phyloP scores from a whole-genome alignment of 2,888 invertebrate species.

The Parascotia fuliginaria region DNA sequence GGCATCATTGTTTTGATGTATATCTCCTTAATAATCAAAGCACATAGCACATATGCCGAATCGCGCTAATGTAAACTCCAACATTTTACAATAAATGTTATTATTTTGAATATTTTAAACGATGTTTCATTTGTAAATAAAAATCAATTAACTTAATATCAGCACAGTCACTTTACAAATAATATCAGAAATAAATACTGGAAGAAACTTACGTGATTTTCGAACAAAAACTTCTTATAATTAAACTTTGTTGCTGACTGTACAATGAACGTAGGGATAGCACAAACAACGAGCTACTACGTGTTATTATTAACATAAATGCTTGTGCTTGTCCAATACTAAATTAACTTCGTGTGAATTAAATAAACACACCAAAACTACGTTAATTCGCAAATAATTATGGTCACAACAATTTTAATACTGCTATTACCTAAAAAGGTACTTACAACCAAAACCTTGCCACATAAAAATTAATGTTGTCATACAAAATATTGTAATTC shows the following conservation, averaged over 20 bases:
- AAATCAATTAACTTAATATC: too few species aligned
- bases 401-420: constrained; percentile 44
- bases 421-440: constrained; percentile 36
- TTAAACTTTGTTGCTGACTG: constrained; percentile 35
- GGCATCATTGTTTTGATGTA: too few species aligned
- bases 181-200: not conserved
- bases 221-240: not conserved
- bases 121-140: too few species aligned
- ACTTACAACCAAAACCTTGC: constrained; percentile 27
- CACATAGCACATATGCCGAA: too few species aligned
- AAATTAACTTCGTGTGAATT: constrained; percentile 44
- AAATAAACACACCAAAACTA: constrained; percentile 3
- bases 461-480: constrained; percentile 20
- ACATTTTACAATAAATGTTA: too few species aligned
- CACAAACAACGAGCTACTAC: constrained; percentile 44
- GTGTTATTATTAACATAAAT: constrained; percentile 47
- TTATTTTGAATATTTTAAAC: too few species aligned
- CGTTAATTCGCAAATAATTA: constrained; percentile 3
- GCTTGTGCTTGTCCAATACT: constrained; percentile 54
- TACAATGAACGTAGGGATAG: constrained; percentile 39
- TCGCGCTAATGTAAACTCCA: too few species aligned
- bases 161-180: too few species aligned
- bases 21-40: too few species aligned
- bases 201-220: constrained; percentile 2
- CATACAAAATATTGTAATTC: constrained; percentile 39